phyloP scores from a whole-genome alignment of 2,888 invertebrate species.

The Cataglyphis cursor region DNA sequence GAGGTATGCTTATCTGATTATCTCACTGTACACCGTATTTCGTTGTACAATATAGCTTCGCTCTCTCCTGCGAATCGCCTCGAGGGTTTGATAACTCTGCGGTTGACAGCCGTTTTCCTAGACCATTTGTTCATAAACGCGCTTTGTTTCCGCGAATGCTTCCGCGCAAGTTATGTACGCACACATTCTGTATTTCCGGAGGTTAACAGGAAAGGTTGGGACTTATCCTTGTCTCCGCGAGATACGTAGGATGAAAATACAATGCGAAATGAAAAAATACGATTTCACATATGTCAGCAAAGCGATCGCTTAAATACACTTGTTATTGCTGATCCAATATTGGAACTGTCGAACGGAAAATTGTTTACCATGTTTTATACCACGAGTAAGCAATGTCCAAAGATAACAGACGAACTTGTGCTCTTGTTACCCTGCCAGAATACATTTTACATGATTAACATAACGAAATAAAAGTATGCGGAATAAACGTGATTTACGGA shows the following conservation, averaged over 20 bases:
- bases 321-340: slow-evolving; percentile 36
- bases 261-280: background rate
- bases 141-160: slow-evolving; percentile 34
- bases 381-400: slow-evolving; percentile 1
- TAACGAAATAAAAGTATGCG: slow-evolving; percentile 14
- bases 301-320: slow-evolving; percentile 24
- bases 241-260: background rate
- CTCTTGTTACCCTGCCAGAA: slow-evolving; percentile 1
- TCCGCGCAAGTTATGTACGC: background rate
- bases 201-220: background rate
- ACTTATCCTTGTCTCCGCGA: background rate
- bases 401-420: background rate
- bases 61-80: background rate
- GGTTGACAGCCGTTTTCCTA: slow-evolving; percentile 40
- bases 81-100: slow-evolving; percentile 44
- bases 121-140: slow-evolving; percentile 43
- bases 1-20: slow-evolving; percentile 28
- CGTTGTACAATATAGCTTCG: background rate
- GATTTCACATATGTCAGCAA: background rate
- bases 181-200: background rate
- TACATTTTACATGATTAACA: background rate
- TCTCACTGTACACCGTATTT: background rate
- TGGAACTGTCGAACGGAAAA: slow-evolving; percentile 35
- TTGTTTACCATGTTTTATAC: slow-evolving; percentile 7
- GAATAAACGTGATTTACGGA: background rate